phyloP scores from a whole-genome alignment of 2,888 invertebrate species.

The Platycheirus albimanus region DNA sequence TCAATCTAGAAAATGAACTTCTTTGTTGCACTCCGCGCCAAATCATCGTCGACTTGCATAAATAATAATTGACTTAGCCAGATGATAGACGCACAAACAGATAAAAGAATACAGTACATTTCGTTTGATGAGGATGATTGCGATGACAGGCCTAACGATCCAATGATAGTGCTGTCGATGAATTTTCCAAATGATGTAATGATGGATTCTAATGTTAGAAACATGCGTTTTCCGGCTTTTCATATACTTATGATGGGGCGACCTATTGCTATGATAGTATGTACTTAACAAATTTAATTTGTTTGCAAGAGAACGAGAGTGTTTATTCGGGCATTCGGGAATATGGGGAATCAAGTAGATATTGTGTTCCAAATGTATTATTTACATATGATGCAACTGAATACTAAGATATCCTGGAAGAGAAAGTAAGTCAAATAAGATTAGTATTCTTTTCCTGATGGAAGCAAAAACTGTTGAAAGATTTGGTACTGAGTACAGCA shows the following conservation, averaged over 20 bases:
- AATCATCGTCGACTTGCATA: slow-evolving; percentile 56
- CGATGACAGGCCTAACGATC: slow-evolving; percentile 61
- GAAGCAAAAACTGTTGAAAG: too few species aligned
- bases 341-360: too few species aligned
- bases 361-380: too few species aligned
- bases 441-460: too few species aligned
- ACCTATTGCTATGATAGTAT: not conserved
- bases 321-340: too few species aligned
- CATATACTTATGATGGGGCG: not conserved
- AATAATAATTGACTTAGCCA: slow-evolving; percentile 57
- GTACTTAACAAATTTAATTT: not conserved
- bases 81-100: slow-evolving; percentile 46
- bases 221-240: slow-evolving; percentile 62
- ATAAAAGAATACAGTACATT: slow-evolving; percentile 17
- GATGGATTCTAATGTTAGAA: slow-evolving; percentile 68
- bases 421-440: too few species aligned
- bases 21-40: slow-evolving; percentile 53
- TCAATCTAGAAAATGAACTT: slow-evolving; percentile 4
- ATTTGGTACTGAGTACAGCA: too few species aligned
- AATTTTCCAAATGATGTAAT: slow-evolving; percentile 61
- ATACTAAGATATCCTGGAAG: too few species aligned
- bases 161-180: slow-evolving; percentile 54
- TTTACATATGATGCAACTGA: too few species aligned
- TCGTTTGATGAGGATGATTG: slow-evolving; percentile 59
- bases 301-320: too few species aligned